Evolutionary conservation across 2,113 vertebrate species (phyloP).

Genomic region (Callaeas wilsoni): DNA sequence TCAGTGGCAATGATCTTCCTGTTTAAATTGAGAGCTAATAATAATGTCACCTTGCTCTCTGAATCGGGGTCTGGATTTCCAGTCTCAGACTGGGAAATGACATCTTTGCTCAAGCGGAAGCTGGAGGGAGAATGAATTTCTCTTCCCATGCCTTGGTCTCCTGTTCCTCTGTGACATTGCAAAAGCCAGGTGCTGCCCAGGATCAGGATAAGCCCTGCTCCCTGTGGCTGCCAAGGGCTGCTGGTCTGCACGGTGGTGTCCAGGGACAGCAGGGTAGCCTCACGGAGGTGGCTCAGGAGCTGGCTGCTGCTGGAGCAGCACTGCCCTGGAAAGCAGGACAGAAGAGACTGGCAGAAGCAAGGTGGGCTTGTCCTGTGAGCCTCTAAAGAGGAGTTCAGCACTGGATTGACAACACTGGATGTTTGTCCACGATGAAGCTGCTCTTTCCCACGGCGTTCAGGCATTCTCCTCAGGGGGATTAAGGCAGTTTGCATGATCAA

Average conservation of each 20-base stretch:
- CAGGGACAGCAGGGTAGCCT: neutral
- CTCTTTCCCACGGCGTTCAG: neutral
- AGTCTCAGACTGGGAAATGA: neutral
- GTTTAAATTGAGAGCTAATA: neutral
- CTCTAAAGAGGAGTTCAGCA: neutral
- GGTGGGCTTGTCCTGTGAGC: neutral
- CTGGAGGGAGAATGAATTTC: neutral
- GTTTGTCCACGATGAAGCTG: fast-evolving
- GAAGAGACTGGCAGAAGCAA: neutral
- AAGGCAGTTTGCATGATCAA: neutral
- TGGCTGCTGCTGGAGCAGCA: neutral
- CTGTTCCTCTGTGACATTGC: neutral
- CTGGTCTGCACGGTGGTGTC: fast-evolving
- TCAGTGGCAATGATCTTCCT: neutral
- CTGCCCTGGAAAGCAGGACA: neutral
- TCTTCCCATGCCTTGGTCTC: neutral
- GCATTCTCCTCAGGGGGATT: neutral
- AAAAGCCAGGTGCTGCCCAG: neutral
- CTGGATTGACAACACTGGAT: fast-evolving
- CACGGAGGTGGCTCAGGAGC: neutral
- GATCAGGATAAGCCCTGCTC: neutral
- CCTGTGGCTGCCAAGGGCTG: neutral
- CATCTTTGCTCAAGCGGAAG: neutral
- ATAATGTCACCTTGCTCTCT: neutral
- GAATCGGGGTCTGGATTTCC: neutral